Evolutionary conservation across 1,140 invertebrate genomes (phyloP).

Genomic region (Drosophila burlai): DNA sequence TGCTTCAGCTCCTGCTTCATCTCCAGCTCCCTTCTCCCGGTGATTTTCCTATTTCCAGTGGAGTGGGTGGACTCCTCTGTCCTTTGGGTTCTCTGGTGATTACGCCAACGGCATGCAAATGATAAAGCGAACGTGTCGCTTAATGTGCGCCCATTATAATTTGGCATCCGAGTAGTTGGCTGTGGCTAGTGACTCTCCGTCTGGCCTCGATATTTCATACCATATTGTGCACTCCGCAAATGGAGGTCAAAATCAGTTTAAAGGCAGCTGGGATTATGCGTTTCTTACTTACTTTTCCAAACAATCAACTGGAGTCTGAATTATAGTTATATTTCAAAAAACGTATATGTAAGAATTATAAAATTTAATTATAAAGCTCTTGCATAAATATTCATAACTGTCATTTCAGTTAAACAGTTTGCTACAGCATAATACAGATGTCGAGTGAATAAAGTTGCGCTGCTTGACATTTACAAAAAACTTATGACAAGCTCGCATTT

Average conservation of each 20-base stretch:
- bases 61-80: neutral
- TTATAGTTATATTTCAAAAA: too few species aligned
- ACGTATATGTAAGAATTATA: neutral
- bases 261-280: neutral
- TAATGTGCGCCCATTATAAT: conserved; percentile 79
- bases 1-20: conserved; percentile 7
- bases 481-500: conserved; percentile 57
- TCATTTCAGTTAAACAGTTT: neutral
- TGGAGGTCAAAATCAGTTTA: conserved; percentile 32
- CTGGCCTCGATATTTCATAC: conserved; percentile 55
- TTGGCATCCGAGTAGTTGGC: conserved; percentile 71
- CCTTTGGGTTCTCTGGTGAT: conserved; percentile 38
- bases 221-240: conserved; percentile 13
- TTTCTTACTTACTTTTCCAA: neutral
- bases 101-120: conserved; percentile 67
- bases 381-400: neutral
- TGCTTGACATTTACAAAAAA: conserved; percentile 50
- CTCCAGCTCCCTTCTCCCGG: conserved; percentile 19
- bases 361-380: neutral
- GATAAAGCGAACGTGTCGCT: conserved; percentile 68
- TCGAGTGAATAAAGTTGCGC: conserved; percentile 31
- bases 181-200: conserved; percentile 9
- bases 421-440: neutral
- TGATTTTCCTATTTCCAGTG: conserved; percentile 20
- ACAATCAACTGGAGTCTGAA: neutral